phyloP scores from a whole-genome alignment of 2,797 vertebrate genomes.

The Ptychobarbus kaznakovi region DNA sequence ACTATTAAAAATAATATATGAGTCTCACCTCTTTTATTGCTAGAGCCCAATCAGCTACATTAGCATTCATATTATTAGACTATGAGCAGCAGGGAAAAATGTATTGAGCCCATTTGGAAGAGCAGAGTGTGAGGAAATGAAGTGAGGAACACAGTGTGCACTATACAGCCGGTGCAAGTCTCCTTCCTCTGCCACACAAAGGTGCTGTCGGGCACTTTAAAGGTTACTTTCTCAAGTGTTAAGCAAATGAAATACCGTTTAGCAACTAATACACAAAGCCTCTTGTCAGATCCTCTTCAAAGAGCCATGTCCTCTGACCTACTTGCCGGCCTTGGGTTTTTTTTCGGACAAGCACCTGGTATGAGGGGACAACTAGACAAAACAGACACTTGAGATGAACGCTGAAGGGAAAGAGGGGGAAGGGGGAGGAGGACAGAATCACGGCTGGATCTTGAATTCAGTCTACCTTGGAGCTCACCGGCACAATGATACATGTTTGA shows the following conservation, averaged over 20 bases:
- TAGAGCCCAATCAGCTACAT: background rate
- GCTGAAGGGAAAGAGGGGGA: conserved; percentile 74
- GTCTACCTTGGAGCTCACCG: conserved; percentile 54
- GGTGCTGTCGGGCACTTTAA: conserved; percentile 74
- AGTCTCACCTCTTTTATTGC: background rate
- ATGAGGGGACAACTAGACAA: conserved; percentile 86
- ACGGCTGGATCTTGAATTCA: conserved; percentile 74
- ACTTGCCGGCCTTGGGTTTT: conserved; percentile 82
- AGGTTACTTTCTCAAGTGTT: conserved; percentile 79
- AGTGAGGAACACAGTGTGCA: conserved; percentile 23
- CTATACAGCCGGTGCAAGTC: conserved; percentile 28
- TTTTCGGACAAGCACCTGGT: conserved; percentile 79
- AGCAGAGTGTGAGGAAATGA: background rate
- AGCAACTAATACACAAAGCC: conserved; percentile 83
- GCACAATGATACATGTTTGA: conserved; percentile 5
- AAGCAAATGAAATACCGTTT: conserved; percentile 77
- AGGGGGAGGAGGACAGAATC: conserved; percentile 69
- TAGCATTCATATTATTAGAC: background rate
- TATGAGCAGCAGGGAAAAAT: background rate
- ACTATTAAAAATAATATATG: background rate
- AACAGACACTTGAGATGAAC: conserved; percentile 87
- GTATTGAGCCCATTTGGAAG: background rate
- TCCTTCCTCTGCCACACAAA: conserved; percentile 48
- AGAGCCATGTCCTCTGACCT: conserved; percentile 88
- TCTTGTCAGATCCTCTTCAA: conserved; percentile 82